These are phyloP conservation scores for Sceloporus undulatus DNA, from an alignment of 2,113 vertebrate species.

Conservation along the genomic window DNA sequence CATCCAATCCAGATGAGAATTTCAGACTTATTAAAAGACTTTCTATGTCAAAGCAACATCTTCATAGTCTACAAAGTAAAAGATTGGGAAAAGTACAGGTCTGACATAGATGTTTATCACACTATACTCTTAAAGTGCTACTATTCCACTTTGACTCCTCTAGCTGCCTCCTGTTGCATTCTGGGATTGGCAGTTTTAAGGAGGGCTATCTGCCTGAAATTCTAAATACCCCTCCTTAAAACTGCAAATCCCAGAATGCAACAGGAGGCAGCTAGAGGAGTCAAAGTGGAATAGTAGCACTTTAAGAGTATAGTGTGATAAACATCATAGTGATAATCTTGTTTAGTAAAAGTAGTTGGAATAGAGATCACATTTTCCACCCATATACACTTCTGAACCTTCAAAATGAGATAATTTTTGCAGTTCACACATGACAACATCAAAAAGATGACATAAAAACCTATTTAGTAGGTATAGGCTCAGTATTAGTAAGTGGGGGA, in stretches of 20 bases:
- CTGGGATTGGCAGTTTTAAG: no score
- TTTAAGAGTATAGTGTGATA: no score
- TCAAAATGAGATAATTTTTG: background rate
- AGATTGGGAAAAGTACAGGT: background rate
- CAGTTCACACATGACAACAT: background rate
- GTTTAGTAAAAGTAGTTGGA: background rate
- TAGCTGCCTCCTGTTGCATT: no score
- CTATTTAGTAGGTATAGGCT: background rate
- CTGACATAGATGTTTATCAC: no score
- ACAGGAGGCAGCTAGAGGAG: no score
- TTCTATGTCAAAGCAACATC: background rate
- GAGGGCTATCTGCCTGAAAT: no score
- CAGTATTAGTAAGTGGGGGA: background rate
- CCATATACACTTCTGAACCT: background rate
- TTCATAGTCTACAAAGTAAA: background rate
- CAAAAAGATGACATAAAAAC: background rate
- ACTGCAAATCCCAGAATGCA: no score
- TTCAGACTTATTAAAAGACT: background rate
- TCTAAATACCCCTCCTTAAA: no score
- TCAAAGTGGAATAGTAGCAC: no score
- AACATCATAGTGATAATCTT: background rate
- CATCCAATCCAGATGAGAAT: background rate
- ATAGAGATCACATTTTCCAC: background rate
- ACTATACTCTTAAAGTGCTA: no score
- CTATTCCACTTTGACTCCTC: no score